Evolutionary conservation across 2,113 vertebrate genomes (phyloP).

Genomic region (Heliornis fulica): DNA sequence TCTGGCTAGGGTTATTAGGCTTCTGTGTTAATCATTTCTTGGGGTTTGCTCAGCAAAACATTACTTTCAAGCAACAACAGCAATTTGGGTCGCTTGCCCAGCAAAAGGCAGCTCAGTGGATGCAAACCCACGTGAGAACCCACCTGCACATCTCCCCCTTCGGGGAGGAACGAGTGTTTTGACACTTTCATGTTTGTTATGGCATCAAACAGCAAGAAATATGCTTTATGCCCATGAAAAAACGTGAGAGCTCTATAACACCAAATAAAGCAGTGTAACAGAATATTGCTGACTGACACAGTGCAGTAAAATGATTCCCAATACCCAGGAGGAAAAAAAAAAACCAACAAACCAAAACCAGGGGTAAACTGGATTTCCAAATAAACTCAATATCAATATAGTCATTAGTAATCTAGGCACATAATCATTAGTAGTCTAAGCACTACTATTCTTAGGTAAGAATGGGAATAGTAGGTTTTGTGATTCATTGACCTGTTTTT

Average conservation of each 20-base stretch:
- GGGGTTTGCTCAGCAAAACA: not conserved
- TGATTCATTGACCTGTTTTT: not conserved
- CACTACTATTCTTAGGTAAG: not conserved
- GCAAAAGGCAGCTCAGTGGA: not conserved
- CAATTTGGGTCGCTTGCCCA: not conserved
- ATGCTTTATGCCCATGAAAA: not conserved
- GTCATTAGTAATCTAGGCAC: not conserved
- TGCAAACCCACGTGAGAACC: not conserved
- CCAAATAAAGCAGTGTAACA: not conserved
- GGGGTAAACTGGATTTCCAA: not conserved
- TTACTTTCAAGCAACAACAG: not conserved
- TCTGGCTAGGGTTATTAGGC: no score
- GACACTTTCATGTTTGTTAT: not conserved
- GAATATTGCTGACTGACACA: not conserved
- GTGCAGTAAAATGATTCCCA: not conserved
- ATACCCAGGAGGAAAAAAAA: no score
- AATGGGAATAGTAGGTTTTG: not conserved
- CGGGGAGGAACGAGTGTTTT: not conserved
- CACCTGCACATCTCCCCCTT: not conserved
- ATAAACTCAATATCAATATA: not conserved
- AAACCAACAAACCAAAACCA: not conserved
- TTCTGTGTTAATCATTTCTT: fast-evolving
- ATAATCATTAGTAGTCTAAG: not conserved
- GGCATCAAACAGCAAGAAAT: not conserved
- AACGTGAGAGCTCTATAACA: not conserved